Base-by-base conservation (phyloP, 2,888 invertebrate genomes). In the Blera fallax region DNA sequence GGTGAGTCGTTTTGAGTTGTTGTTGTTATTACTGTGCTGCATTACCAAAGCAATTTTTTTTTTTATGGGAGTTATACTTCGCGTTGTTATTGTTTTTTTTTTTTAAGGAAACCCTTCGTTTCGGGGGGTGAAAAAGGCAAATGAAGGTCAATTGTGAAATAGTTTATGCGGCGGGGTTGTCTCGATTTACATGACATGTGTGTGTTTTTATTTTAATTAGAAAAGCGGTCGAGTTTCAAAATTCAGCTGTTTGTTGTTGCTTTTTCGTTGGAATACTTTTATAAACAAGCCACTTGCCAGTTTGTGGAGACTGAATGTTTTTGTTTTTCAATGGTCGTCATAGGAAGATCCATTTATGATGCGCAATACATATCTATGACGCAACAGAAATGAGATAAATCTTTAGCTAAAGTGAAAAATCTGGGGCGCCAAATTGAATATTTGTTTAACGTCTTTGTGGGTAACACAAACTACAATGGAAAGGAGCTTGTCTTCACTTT, bases 1-100 rank as follows among this genome's bases (percentile, higher is more conserved):
- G 89, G 91, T 91, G 73, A 88, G 70, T 79, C n/a, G n/a, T n/a
- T n/a, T n/a, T 50, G 18, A 45, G 1, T 16, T 18, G 8, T 56
- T 27, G 10, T 40, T 32, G 16, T 8, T n/a, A 2, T 18, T 14
- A 2, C n/a, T 14, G 21, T 43, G 40, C 24, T 62, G 43, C 2
- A 34, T 54, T 27, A 10, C 7, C 18, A 8, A 18, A 14, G 32
- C n/a, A 6, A 14, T n/a, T 34, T 16, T 62, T 45, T 5, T 29
- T 32, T 24, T 4, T 3, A 24, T 3, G 24, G 2, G 24, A 24
- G 24, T 24, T 24, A 2, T 24, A 24, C 2, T 24, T 24, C 24
- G 24, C 4, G 2, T 24, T 24, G 24, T 24, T 24, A 24, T 24
- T 24, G 24, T 24, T 3, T 40, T 56, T 43, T 27, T 29, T 54